Evolutionary conservation across 2,888 invertebrate species (phyloP), one percentile per base, ranked within the genome.

Genomic region (Dinocampus coccinellae): DNA sequence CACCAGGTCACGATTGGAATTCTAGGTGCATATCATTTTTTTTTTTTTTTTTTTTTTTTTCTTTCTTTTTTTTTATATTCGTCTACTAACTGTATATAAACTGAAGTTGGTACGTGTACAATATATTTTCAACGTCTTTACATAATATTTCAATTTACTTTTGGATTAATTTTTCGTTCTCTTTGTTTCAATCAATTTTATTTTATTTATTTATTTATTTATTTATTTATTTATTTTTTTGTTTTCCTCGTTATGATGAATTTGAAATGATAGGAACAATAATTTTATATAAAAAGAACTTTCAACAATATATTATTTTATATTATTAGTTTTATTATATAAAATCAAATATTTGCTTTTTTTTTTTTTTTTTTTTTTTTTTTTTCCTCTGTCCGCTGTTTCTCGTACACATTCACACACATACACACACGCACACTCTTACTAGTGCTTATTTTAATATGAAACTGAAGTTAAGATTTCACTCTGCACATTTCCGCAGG

Each of bases 1-100:
- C 60, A 57, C 57, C 57, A 60, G 60, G 34, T 60, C 60, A 60
- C 60, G n/a, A 60, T 60, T 60, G 60, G 60, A 60, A 60, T 60
- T 34, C 60, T 20, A 60, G 60, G 60, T 34, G 60, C 34, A 60
- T 60, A 26, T 16, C 16, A 47, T n/a, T n/a, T n/a, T n/a, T n/a
- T n/a, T n/a, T n/a, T n/a, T n/a, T n/a, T n/a, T n/a, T n/a, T n/a
- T n/a, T n/a, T n/a, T n/a, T n/a, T n/a, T n/a, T n/a, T n/a, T n/a
- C n/a, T n/a, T n/a, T n/a, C n/a, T n/a, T n/a, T n/a, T n/a, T n/a
- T 47, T 47, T 47, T 47, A 29, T 29, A 57, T 57, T 60, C 34
- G 20, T 22, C 34, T 33, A 16, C 7, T 60, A 60, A 60, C 60
- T 60, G 60, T 60, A 34, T 34, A 34, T 29, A 26, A 16, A 60